Percentiles rank a stretch among this genome's conserved stretches.
Evolutionary conservation across 1,140 invertebrate species (phyloP).

Genomic region (Amphibalanus amphitrite): DNA sequence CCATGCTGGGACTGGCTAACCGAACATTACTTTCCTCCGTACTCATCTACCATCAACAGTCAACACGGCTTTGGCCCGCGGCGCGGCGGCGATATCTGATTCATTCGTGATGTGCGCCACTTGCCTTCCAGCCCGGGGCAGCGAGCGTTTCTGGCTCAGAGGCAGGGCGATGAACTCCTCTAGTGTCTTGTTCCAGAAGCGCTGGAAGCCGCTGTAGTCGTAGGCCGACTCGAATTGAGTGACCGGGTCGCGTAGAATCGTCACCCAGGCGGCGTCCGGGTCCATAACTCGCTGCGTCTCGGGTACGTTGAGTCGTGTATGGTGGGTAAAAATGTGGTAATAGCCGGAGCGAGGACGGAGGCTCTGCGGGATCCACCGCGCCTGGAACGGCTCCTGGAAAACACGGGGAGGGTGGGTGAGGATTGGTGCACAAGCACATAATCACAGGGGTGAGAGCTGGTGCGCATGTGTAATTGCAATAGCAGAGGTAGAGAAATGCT

Average conservation of each 20-base stretch:
- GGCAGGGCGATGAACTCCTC: conserved; percentile 19
- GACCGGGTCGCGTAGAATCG: conserved; percentile 28
- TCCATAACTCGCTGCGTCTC: conserved; percentile 18
- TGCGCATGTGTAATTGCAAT: too few species aligned
- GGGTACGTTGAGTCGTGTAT: conserved; percentile 7
- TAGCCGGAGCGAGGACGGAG: neutral
- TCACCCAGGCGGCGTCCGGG: conserved; percentile 23
- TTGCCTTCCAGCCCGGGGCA: conserved; percentile 18
- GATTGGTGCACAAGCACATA: too few species aligned
- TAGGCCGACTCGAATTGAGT: conserved; percentile 22
- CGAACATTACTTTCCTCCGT: too few species aligned
- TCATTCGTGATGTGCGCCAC: too few species aligned
- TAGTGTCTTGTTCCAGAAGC: conserved; percentile 7
- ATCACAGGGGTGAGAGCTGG: too few species aligned
- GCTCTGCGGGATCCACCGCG: conserved; percentile 2
- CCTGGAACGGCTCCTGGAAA: conserved; percentile 22
- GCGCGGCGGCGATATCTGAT: too few species aligned
- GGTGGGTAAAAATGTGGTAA: conserved; percentile 10
- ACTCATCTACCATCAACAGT: too few species aligned
- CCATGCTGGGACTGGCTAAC: too few species aligned
- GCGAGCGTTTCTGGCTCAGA: conserved; percentile 11
- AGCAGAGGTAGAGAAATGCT: too few species aligned
- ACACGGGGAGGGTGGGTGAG: conserved; percentile 12
- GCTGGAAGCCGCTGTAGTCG: conserved; percentile 9
- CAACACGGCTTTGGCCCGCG: too few species aligned